A percentile compares a stretch with the other conserved stretches of the same genome.
These are phyloP conservation scores for Pygoscelis adeliae DNA, from an alignment of 2,113 vertebrate genomes.

Conservation along the genomic window DNA sequence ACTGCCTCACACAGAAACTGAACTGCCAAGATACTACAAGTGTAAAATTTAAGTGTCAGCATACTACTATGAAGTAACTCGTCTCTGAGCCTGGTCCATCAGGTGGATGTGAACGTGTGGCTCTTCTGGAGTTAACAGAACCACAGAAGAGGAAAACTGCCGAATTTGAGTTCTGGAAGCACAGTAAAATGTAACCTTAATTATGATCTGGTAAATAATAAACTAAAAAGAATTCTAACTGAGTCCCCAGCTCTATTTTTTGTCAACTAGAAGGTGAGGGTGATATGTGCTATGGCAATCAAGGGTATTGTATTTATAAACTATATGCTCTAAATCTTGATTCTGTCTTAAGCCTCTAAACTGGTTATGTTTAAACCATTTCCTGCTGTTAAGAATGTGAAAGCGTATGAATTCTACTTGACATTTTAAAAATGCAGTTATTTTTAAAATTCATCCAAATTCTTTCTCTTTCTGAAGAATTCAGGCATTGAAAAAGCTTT, in stretches of 20 bases:
- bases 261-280: not conserved
- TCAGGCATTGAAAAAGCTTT: slow-evolving; percentile 99
- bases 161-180: not conserved
- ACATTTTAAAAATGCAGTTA: not conserved
- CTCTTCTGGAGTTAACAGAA: not conserved
- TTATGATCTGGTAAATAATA: not conserved
- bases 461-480: slow-evolving; percentile 85
- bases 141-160: not conserved
- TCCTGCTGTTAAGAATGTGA: not conserved
- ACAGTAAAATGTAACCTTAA: not conserved
- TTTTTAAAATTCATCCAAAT: slow-evolving; percentile 12
- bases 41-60: not conserved
- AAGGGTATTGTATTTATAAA: not conserved
- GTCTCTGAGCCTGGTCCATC: not conserved
- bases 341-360: not conserved
- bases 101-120: not conserved
- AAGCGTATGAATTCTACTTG: not conserved
- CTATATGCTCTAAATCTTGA: not conserved
- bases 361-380: not conserved
- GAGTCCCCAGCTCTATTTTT: not conserved
- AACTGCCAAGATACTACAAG: not conserved
- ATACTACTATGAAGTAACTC: not conserved
- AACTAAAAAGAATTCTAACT: not conserved
- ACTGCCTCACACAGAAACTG: not conserved
- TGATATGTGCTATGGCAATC: not conserved